phyloP scores from a whole-genome alignment of 1,140 invertebrate species.

The Psilanteris sp. region DNA sequence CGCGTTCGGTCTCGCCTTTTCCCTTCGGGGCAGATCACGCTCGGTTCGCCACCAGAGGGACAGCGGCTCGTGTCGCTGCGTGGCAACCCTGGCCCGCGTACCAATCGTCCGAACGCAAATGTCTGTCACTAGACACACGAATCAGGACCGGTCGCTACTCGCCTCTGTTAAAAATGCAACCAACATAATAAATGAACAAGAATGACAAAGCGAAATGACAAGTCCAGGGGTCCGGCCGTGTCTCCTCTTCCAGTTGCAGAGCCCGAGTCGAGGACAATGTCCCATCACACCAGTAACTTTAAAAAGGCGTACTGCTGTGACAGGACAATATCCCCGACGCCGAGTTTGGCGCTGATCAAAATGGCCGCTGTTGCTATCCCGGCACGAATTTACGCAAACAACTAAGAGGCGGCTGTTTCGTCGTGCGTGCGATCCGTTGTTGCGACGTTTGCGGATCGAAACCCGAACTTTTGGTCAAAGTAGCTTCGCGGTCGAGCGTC shows the following conservation, averaged over 20 bases:
- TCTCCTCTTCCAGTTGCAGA: constrained; percentile 25
- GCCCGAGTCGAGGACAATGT: constrained; percentile 85
- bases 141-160: constrained; percentile 47
- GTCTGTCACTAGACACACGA: constrained; percentile 37
- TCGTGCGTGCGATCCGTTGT: constrained; percentile 14
- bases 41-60: constrained; percentile 42
- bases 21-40: constrained; percentile 41
- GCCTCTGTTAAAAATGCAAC: constrained; percentile 6
- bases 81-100: constrained; percentile 58
- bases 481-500: constrained; percentile 74
- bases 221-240: not conserved
- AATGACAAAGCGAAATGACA: no score
- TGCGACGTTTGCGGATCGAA: constrained; percentile 10
- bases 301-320: constrained; percentile 91
- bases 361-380: constrained; percentile 57
- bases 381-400: constrained; percentile 8
- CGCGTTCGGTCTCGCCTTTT: constrained; percentile 41
- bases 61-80: constrained; percentile 32
- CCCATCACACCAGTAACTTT: constrained; percentile 91
- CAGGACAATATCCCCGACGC: constrained; percentile 93
- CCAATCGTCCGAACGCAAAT: constrained; percentile 50
- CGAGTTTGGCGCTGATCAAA: constrained; percentile 66
- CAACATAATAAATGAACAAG: not conserved
- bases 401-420: constrained; percentile 25
- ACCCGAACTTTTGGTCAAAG: constrained; percentile 37